Conservation (phyloP, 2,113 vertebrate genomes). For the Shinisaurus crocodilurus region DNA sequence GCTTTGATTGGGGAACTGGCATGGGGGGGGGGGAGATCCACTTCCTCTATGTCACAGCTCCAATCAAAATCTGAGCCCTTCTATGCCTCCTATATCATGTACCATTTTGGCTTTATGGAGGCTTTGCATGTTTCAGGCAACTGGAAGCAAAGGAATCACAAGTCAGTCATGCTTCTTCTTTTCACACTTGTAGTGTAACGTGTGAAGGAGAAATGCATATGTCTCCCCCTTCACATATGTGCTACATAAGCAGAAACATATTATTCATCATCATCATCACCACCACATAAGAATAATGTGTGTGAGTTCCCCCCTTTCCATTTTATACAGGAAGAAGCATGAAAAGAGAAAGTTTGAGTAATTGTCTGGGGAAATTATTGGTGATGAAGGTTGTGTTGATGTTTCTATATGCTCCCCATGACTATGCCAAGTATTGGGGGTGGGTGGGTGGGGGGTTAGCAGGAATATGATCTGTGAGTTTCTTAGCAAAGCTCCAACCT, state of each 20-base stretch:
- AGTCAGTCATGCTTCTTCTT: not conserved
- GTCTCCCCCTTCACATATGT: not conserved
- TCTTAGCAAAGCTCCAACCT: not conserved
- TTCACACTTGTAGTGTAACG: not conserved
- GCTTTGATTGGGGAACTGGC: not conserved
- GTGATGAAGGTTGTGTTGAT: not conserved
- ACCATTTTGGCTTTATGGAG: not conserved
- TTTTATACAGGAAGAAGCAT: not conserved
- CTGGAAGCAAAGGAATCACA: not conserved
- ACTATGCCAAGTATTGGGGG: too few relatives aligned
- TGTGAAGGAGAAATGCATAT: not conserved
- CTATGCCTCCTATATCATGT: too few relatives aligned
- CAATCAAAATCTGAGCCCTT: not conserved
- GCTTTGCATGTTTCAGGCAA: not conserved
- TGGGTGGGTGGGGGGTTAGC: not conserved
- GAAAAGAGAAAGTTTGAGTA: not conserved
- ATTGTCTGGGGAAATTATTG: not conserved
- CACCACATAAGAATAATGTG: not conserved
- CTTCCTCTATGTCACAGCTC: not conserved
- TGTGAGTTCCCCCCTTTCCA: not conserved
- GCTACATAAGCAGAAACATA: not conserved
- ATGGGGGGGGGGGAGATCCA: not conserved
- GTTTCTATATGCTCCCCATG: not conserved
- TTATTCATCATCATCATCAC: not conserved
- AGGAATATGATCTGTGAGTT: not conserved